phyloP scores from a whole-genome alignment of 2,797 vertebrate genomes.

The Halcyon leucocephala region DNA sequence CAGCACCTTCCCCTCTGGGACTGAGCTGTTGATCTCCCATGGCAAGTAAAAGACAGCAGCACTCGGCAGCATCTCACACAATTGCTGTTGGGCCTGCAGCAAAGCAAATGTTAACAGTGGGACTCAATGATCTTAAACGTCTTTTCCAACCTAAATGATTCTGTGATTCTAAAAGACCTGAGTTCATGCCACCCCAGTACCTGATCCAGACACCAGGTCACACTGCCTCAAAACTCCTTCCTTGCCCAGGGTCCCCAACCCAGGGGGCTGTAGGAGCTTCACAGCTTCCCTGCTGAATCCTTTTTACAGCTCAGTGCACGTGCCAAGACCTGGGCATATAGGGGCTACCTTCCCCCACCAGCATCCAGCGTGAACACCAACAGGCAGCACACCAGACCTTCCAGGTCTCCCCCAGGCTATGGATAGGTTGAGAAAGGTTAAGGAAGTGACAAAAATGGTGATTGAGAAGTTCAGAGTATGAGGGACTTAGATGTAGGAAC shows the following conservation, averaged over 20 bases:
- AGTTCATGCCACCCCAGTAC: not conserved
- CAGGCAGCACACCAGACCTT: not conserved
- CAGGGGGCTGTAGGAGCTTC: not conserved
- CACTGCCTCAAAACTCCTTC: not conserved
- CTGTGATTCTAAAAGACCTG: not conserved
- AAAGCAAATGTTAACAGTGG: not conserved
- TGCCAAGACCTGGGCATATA: not conserved
- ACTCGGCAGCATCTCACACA: constrained; percentile 83
- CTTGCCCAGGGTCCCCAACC: not conserved
- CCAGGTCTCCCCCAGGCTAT: not conserved
- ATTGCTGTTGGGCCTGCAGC: not conserved
- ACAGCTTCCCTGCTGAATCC: not conserved
- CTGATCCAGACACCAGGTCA: not conserved
- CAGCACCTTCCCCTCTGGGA: constrained; percentile 82
- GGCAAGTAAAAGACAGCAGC: constrained; percentile 84
- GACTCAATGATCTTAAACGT: not conserved
- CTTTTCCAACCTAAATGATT: not conserved
- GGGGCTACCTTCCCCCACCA: not conserved
- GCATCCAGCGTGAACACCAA: not conserved
- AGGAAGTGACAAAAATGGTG: not conserved
- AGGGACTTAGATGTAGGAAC: not conserved
- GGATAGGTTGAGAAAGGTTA: not conserved
- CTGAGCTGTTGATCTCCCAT: constrained; percentile 85
- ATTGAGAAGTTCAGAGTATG: not conserved
- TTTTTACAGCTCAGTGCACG: not conserved